Evolutionary conservation across 2,797 vertebrate genomes (phyloP).

Genomic region (Acrocephalus scirpaceus): DNA sequence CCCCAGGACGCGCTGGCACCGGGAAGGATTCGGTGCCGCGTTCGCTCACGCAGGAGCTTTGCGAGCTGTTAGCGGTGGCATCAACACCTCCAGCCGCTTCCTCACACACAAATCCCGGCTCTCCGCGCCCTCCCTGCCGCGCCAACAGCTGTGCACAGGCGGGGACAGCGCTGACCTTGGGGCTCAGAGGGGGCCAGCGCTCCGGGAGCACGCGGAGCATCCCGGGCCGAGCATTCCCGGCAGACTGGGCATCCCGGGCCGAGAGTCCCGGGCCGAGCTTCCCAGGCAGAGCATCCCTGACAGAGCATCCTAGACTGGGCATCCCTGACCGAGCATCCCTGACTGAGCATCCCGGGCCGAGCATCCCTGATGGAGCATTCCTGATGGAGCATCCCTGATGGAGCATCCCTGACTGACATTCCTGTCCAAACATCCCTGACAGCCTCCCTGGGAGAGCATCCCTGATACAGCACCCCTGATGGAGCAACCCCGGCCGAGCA

Average conservation of each 20-base stretch:
- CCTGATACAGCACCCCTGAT: rapidly evolving
- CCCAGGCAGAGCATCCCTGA: too few relatives aligned
- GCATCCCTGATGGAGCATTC: not conserved
- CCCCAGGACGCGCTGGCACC: not conserved
- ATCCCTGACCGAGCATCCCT: not conserved
- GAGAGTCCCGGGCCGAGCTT: not conserved
- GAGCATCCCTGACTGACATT: not conserved
- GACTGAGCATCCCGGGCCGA: rapidly evolving
- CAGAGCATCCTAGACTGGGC: too few relatives aligned
- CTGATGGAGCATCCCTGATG: rapidly evolving
- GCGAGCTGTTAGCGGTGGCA: rapidly evolving
- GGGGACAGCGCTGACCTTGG: not conserved
- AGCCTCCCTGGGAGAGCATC: rapidly evolving
- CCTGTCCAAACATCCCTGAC: not conserved
- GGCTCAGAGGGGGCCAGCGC: not conserved
- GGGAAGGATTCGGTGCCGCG: not conserved
- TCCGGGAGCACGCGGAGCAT: not conserved
- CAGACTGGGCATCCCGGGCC: not conserved
- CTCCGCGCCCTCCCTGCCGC: rapidly evolving
- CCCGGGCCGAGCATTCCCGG: rapidly evolving
- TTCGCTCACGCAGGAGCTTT: rapidly evolving
- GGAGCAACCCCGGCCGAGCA: rapidly evolving
- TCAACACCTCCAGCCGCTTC: rapidly evolving
- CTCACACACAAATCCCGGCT: rapidly evolving
- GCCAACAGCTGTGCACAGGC: rapidly evolving